Conservation (phyloP, 2,888 invertebrate species). For the Horisme vitalbata region DNA sequence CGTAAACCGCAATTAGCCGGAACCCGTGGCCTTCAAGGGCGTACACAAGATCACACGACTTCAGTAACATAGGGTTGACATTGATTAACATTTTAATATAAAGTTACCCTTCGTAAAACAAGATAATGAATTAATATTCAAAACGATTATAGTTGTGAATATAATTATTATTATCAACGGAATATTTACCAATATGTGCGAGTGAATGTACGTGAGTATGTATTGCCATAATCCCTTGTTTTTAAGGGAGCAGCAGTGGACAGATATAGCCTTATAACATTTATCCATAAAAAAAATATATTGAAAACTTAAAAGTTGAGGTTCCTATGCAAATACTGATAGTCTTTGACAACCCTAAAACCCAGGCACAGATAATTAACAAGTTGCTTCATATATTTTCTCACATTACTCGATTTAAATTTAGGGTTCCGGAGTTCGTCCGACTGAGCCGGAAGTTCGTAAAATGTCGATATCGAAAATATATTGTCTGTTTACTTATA, state of each 20-base stretch:
- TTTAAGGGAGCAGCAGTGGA: no score
- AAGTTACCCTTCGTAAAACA: no score
- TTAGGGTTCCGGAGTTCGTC: no score
- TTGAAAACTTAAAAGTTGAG: no score
- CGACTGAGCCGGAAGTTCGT: background rate
- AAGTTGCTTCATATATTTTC: conserved; percentile 6
- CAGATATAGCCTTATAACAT: no score
- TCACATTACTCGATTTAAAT: conserved; percentile 20
- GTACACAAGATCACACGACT: conserved; percentile 6
- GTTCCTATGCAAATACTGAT: background rate
- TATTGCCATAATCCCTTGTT: no score
- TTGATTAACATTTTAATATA: background rate
- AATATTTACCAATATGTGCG: no score
- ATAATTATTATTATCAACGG: no score
- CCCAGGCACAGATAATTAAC: conserved; percentile 2
- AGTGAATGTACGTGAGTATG: no score
- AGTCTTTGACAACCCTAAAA: background rate
- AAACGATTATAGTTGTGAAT: no score
- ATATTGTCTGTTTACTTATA: conserved; percentile 24
- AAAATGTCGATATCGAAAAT: conserved; percentile 18
- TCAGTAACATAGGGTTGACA: conserved; percentile 3
- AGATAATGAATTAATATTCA: no score
- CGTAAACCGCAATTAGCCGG: conserved; percentile 25
- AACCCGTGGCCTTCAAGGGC: conserved; percentile 31
- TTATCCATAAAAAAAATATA: no score